Evolutionary conservation across 2,888 invertebrate species (phyloP).

Genomic region (Leptinotarsa tumamoca): DNA sequence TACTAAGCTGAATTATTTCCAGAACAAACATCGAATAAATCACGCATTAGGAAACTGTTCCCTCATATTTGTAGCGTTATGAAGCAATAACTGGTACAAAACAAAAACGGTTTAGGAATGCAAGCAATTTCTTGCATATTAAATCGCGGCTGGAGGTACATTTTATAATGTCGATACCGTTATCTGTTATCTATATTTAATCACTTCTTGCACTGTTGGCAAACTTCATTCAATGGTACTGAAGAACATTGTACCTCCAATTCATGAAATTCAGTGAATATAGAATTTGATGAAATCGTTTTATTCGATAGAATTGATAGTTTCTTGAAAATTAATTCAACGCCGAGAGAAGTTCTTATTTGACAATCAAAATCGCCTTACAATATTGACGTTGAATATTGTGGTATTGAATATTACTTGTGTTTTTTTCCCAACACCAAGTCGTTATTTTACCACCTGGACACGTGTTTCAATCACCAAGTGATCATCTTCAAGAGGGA

Average conservation of each 20-base stretch:
- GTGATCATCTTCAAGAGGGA: too few species aligned
- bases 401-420: too few species aligned
- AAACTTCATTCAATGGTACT: background rate
- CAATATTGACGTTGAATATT: too few species aligned
- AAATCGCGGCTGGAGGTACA: background rate
- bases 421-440: too few species aligned
- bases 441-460: too few species aligned
- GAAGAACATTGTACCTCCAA: background rate
- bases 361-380: too few species aligned
- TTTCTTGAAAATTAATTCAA: background rate
- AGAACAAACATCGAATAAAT: background rate
- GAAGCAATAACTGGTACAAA: background rate
- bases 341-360: too few species aligned
- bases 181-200: background rate
- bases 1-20: too few species aligned
- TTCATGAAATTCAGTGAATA: too few species aligned
- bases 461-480: too few species aligned
- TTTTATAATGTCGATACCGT: slow-evolving; percentile 2
- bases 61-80: background rate
- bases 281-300: too few species aligned
- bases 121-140: slow-evolving; percentile 9
- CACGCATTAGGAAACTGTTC: background rate
- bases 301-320: background rate
- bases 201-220: background rate
- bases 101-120: background rate